These are phyloP conservation scores for Hystrix brachyura DNA, from an alignment of 2,113 vertebrate genomes.

Conservation along the genomic window DNA sequence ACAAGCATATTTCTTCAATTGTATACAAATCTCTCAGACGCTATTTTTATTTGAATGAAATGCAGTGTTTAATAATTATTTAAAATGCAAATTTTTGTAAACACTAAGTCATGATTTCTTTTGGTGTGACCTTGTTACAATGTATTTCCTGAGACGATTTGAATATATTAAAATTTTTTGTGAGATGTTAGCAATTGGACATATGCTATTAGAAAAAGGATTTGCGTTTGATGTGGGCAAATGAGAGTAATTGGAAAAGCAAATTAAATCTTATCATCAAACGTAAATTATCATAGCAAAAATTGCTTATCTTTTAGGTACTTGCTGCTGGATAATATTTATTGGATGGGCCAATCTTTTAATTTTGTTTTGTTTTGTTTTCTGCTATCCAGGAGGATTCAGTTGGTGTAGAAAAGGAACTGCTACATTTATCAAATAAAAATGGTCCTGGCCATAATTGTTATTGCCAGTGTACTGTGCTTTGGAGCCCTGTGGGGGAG, in stretches of 20 bases:
- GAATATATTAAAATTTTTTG: neutral
- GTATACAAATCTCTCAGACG: neutral
- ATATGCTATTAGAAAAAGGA: neutral
- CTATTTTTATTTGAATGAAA: slow-evolving; percentile 12
- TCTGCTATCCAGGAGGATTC: neutral
- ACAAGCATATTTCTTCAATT: neutral
- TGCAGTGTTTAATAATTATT: neutral
- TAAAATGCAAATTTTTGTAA: neutral
- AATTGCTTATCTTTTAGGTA: neutral
- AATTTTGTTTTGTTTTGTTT: neutral
- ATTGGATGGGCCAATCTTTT: neutral
- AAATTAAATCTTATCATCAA: neutral
- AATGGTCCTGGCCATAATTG: neutral
- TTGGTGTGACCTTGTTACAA: neutral
- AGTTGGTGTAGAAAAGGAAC: neutral
- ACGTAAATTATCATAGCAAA: neutral
- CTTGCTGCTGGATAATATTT: neutral
- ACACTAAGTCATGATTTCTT: neutral
- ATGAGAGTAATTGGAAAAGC: neutral
- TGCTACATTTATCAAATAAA: neutral
- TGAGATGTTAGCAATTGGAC: neutral
- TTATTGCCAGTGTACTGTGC: accelerated
- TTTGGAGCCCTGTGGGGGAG: neutral
- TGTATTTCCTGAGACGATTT: slow-evolving; percentile 1
- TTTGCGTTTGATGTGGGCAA: neutral